phyloP scores from a whole-genome alignment of 2,888 invertebrate genomes.

The Pristionchus exspectatus region DNA sequence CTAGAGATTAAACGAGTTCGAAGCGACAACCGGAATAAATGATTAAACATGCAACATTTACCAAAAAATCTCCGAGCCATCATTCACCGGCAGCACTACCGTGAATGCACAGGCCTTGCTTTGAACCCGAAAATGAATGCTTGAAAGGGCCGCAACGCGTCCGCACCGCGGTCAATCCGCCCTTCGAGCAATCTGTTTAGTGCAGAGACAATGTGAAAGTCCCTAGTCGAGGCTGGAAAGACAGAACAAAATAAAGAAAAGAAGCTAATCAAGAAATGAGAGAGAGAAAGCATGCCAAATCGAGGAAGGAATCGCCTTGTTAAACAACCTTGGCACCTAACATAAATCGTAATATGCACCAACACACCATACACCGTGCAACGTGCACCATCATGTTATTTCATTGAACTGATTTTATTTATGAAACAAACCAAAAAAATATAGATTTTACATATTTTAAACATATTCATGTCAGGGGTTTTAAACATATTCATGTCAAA shows the following conservation, averaged over 20 bases:
- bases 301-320: neutral
- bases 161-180: constrained; percentile 53
- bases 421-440: too few relatives aligned
- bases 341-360: neutral
- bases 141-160: constrained; percentile 52
- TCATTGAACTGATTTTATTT: too few relatives aligned
- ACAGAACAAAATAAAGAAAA: neutral
- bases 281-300: neutral
- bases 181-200: constrained; percentile 22
- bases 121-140: constrained; percentile 41
- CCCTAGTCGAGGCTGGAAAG: neutral
- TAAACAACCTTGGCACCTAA: constrained; percentile 10
- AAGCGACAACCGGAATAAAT: constrained; percentile 21
- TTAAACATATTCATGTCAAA: too few relatives aligned
- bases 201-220: constrained; percentile 12
- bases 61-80: constrained; percentile 40
- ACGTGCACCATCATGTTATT: neutral
- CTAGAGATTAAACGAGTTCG: neutral
- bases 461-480: too few relatives aligned
- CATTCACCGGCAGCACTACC: constrained; percentile 11
- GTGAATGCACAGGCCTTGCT: constrained; percentile 34
- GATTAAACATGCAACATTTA: neutral
- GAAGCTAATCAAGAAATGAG: neutral
- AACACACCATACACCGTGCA: neutral
- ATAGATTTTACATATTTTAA: too few relatives aligned